Conservation (phyloP, 2,888 invertebrate genomes). For the Diarsia dahlii region DNA sequence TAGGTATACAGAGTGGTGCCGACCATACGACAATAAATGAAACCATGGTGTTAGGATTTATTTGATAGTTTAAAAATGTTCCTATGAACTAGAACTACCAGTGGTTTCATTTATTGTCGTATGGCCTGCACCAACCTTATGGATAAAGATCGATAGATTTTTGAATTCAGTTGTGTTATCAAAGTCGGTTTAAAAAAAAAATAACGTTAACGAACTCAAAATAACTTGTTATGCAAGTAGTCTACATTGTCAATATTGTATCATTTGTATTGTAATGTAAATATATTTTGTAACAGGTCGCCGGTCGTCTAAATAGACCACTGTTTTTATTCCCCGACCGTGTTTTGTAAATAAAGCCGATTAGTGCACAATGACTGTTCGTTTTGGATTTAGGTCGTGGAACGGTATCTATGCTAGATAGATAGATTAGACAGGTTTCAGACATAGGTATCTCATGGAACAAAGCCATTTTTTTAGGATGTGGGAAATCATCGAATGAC, state of each 20-base stretch:
- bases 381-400: conserved; percentile 19
- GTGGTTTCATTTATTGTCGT: too few species aligned
- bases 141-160: too few species aligned
- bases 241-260: neutral
- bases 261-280: conserved; percentile 17
- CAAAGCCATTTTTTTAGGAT: too few species aligned
- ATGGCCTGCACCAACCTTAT: too few species aligned
- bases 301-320: conserved; percentile 30
- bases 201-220: neutral
- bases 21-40: too few species aligned
- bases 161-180: too few species aligned
- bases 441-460: neutral
- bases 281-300: conserved; percentile 33
- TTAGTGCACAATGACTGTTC: conserved; percentile 23
- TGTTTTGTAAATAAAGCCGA: conserved; percentile 32
- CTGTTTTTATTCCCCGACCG: conserved; percentile 30
- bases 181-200: too few species aligned
- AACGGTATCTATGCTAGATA: neutral
- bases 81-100: too few species aligned
- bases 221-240: conserved; percentile 24
- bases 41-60: too few species aligned
- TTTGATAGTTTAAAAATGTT: too few species aligned
- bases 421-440: neutral
- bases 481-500: too few species aligned
- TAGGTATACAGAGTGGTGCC: too few species aligned